Evolutionary conservation across 1,140 invertebrate genomes (phyloP), one percentile per base, ranked within the genome.

Genomic region (Myzus persicae): DNA sequence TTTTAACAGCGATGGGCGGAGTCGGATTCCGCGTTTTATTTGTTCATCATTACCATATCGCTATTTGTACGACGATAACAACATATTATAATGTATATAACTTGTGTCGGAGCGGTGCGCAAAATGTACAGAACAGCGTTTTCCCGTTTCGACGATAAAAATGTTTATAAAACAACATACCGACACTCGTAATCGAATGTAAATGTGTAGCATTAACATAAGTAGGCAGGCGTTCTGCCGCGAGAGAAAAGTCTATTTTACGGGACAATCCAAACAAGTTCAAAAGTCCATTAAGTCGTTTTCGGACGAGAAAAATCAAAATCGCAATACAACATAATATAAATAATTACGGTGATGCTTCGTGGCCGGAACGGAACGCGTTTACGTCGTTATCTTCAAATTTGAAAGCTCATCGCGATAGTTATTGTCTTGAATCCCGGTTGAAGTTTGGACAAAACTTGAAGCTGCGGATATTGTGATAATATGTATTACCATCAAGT

Each of bases 251-350:
- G 87, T 51, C 46, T 48, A 51, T 89, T 89, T 51, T 11, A 89
- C 31, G 46, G 38, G 87, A 51, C 87, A 38, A 51, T 51, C 46
- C 46, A 51, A 51, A 89, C 87, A 51, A 46, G 46, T 89, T 89
- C n/a, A 51, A 89, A 89, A 89, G 44, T 89, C 87, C 87, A 89
- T 89, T 89, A 89, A 38, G 48, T 89, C 36, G 36, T 89, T 38
- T 38, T 51, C 44, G 44, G 24, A 85, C 18, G 38, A 26, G 38
- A 84, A 31, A 18, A 31, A 44, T 6, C n/a, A 87, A 87, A 44
- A 18, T 20, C 11, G 82, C 18, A 76, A 76, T 76, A n/a, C 59
- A 14, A 76, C n/a, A n/a, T n/a, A 76, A 76, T 36, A n/a, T n/a
- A n/a, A 76, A 76, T 76, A 76, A 76, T 76, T 76, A 76, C 59